Conservation (phyloP, 2,797 vertebrate genomes). For the Mionectes olivaceus region DNA sequence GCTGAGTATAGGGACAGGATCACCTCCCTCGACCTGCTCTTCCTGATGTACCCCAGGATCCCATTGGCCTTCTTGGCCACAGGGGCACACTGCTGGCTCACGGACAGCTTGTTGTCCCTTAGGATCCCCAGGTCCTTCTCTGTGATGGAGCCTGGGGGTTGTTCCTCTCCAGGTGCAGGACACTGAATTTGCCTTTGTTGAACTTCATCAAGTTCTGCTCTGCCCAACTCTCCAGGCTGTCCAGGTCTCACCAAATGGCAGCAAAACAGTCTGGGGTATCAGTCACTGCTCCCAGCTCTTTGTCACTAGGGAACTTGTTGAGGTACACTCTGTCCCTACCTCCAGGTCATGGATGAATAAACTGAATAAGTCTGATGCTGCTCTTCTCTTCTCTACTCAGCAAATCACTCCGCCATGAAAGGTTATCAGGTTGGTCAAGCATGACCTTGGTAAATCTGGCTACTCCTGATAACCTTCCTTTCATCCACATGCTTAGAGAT, state of each 20-base stretch:
- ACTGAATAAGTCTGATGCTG: no score
- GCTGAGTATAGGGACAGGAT: neutral
- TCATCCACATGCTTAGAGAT: neutral
- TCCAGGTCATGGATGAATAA: neutral
- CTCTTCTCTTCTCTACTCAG: neutral
- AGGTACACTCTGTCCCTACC: no score
- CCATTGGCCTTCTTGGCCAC: neutral
- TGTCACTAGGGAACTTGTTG: accelerated
- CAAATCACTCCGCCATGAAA: neutral
- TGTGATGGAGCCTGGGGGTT: neutral
- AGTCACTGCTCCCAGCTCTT: neutral
- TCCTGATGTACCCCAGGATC: neutral
- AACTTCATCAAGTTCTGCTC: neutral
- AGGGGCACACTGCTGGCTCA: neutral
- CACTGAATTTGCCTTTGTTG: neutral
- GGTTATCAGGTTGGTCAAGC: neutral
- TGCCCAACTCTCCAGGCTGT: neutral
- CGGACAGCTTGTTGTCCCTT: neutral
- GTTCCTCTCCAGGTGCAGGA: neutral
- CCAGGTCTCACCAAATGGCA: no score
- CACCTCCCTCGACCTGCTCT: accelerated
- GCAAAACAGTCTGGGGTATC: neutral
- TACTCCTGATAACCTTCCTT: neutral
- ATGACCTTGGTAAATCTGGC: neutral
- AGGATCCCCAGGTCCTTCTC: neutral